Conservation (phyloP, 2,113 vertebrate genomes). For the Syngnathoides biaculeatus region DNA sequence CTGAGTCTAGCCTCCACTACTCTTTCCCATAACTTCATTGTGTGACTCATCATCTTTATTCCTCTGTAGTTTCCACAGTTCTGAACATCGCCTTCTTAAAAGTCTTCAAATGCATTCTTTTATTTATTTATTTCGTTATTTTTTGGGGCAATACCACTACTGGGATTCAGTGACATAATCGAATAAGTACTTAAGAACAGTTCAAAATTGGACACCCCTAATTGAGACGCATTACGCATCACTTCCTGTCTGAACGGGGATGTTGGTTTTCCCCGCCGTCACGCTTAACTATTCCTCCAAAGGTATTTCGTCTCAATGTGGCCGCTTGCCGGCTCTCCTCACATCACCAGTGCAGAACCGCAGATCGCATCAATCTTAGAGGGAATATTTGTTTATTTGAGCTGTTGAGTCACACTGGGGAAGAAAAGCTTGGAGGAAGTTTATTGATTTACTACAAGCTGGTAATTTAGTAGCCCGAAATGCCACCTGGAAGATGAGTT, state of each 20-base stretch:
- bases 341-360: slow-evolving; percentile 16
- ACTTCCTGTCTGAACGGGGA: slow-evolving; percentile 44
- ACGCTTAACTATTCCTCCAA: slow-evolving; percentile 38
- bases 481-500: not conserved
- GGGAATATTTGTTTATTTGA: slow-evolving; percentile 22
- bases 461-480: not conserved
- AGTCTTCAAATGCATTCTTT: too few species aligned
- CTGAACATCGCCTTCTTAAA: too few species aligned
- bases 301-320: slow-evolving; percentile 50
- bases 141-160: too few species aligned
- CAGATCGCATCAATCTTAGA: slow-evolving; percentile 2
- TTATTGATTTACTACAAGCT: slow-evolving; percentile 20
- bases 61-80: too few species aligned
- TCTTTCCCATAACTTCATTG: too few species aligned
- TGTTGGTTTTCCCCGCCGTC: slow-evolving; percentile 38
- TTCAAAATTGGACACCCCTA: not conserved
- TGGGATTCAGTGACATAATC: slow-evolving; percentile 13
- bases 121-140: too few species aligned
- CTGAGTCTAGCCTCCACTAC: too few species aligned
- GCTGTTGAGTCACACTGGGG: slow-evolving; percentile 20
- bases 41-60: too few species aligned
- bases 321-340: slow-evolving; percentile 34
- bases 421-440: slow-evolving; percentile 37
- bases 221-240: slow-evolving; percentile 19
- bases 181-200: not conserved